Evolutionary conservation across 1,140 invertebrate species (phyloP).

Genomic region (Papilio glaucus): DNA sequence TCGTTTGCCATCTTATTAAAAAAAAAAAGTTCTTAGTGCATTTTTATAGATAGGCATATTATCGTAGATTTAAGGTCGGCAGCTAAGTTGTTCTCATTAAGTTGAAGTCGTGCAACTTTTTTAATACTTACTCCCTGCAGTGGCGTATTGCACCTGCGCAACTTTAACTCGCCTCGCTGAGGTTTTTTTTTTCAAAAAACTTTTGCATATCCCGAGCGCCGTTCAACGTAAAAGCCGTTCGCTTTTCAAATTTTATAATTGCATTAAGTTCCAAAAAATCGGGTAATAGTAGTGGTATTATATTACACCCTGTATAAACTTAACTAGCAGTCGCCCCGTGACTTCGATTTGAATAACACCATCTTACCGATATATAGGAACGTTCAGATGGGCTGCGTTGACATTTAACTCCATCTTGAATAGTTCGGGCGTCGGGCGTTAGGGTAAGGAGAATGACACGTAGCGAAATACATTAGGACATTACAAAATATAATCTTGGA

Average conservation of each 20-base stretch:
- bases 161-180: background rate
- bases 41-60: background rate
- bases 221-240: conserved; percentile 1
- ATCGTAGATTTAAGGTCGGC: background rate
- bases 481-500: too few relatives aligned
- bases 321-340: too few relatives aligned
- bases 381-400: too few relatives aligned
- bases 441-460: too few relatives aligned
- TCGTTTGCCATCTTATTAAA: background rate
- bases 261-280: background rate
- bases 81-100: conserved; percentile 12
- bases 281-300: too few relatives aligned
- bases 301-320: too few relatives aligned
- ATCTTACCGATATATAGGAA: too few relatives aligned
- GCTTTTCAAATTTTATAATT: conserved; percentile 17
- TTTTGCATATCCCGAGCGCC: background rate
- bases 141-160: background rate
- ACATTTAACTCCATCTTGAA: too few relatives aligned
- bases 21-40: background rate
- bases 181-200: background rate
- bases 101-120: conserved; percentile 5
- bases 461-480: too few relatives aligned
- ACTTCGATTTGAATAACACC: too few relatives aligned
- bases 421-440: too few relatives aligned
- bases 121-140: conserved; percentile 2